These are phyloP conservation scores for Platysternon megacephalum DNA, from an alignment of 2,113 vertebrate genomes.

Conservation along the genomic window DNA sequence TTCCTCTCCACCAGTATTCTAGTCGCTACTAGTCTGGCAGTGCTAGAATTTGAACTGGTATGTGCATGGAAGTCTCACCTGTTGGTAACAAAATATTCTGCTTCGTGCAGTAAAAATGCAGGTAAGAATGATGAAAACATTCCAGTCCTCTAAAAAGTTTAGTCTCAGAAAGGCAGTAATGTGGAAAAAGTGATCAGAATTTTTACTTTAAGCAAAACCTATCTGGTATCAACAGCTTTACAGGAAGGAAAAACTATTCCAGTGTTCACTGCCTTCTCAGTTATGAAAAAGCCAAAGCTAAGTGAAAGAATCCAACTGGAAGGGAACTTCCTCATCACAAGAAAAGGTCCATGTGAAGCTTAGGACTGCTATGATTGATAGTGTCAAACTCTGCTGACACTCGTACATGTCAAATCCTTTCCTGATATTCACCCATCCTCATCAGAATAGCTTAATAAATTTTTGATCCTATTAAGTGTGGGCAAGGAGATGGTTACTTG, in stretches of 20 bases:
- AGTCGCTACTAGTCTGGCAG: background rate
- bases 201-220: no score
- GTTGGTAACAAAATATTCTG: background rate
- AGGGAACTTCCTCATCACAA: background rate
- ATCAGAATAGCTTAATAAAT: background rate
- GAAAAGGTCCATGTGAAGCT: background rate
- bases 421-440: background rate
- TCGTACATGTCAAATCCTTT: background rate
- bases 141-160: background rate
- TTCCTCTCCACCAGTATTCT: background rate
- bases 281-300: background rate
- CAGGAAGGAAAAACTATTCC: background rate
- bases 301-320: background rate
- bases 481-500: background rate
- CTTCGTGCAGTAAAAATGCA: background rate
- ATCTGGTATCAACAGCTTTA: background rate
- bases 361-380: background rate
- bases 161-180: background rate
- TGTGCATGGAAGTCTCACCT: background rate
- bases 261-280: background rate
- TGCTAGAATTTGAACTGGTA: background rate
- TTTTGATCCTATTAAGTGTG: background rate
- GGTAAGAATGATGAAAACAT: background rate
- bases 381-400: background rate
- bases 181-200: no score